Evolutionary conservation across 2,797 vertebrate species (phyloP).

Genomic region (Meriones psammophilus): DNA sequence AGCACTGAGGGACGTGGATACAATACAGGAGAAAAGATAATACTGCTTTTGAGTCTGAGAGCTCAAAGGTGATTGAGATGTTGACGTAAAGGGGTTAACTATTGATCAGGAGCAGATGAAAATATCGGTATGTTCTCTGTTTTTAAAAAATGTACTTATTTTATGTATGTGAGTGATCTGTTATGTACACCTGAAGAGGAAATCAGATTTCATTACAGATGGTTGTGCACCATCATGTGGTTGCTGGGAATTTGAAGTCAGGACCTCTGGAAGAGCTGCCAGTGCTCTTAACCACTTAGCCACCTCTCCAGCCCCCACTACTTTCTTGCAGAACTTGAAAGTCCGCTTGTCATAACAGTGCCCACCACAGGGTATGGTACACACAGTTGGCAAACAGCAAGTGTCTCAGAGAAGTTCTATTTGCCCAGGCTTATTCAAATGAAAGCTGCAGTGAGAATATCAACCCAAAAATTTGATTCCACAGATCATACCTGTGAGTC

Average conservation of each 20-base stretch:
- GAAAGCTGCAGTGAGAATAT: neutral
- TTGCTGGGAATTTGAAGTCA: no score
- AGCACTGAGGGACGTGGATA: neutral
- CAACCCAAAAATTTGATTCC: neutral
- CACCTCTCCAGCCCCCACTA: no score
- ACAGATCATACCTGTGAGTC: neutral
- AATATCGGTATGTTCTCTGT: neutral
- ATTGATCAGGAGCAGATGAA: neutral
- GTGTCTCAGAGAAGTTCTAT: slow-evolving; percentile 13
- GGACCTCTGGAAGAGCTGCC: no score
- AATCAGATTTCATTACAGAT: no score
- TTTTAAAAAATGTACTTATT: no score
- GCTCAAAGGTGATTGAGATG: neutral
- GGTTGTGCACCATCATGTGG: no score
- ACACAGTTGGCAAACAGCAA: neutral
- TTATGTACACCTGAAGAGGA: no score
- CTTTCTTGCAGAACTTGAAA: neutral
- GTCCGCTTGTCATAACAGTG: neutral
- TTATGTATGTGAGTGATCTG: no score
- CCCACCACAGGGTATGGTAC: neutral
- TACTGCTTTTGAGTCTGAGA: neutral
- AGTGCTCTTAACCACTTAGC: no score
- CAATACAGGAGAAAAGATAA: neutral
- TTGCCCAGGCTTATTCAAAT: neutral
- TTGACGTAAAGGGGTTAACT: rapidly evolving